Percentiles rank a stretch among this genome's conserved stretches.
These are phyloP conservation scores for Capitulum mitella DNA, from an alignment of 2,888 invertebrate genomes.

Conservation along the genomic window DNA sequence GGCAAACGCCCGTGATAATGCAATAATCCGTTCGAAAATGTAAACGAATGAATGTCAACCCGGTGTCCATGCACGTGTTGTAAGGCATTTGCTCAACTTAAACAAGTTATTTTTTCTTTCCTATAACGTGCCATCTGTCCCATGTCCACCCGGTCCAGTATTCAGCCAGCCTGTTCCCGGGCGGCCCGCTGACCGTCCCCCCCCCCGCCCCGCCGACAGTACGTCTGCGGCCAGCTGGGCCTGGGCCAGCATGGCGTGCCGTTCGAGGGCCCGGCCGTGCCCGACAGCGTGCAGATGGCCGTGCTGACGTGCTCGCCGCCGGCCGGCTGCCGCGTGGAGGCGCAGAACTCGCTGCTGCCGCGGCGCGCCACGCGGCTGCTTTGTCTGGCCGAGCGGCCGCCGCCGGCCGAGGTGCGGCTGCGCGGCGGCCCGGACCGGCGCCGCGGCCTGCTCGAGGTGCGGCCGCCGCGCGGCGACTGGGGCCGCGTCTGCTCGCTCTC, in stretches of 20 bases:
- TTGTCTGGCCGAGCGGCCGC: neutral
- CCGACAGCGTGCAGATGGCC: slow-evolving; percentile 22
- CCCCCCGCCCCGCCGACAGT: neutral
- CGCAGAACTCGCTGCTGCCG: slow-evolving; percentile 6
- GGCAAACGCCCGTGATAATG: too few relatives aligned
- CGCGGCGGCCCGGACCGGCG: neutral
- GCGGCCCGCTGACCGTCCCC: too few relatives aligned
- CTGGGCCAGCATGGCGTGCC: slow-evolving; percentile 7
- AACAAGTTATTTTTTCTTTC: too few relatives aligned
- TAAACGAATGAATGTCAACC: too few relatives aligned
- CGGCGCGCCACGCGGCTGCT: neutral
- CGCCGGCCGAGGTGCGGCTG: neutral
- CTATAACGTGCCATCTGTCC: too few relatives aligned
- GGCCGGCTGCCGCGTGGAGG: neutral
- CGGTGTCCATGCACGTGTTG: too few relatives aligned
- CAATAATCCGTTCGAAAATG: too few relatives aligned
- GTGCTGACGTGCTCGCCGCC: neutral
- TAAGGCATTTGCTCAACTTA: too few relatives aligned
- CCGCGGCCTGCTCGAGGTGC: neutral
- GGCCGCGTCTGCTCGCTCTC: slow-evolving; percentile 19
- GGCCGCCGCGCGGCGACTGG: slow-evolving; percentile 6
- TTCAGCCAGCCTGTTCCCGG: too few relatives aligned
- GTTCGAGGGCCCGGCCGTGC: slow-evolving; percentile 4
- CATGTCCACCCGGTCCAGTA: too few relatives aligned
- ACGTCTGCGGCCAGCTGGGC: slow-evolving; percentile 12